These are phyloP conservation scores for Notechis scutatus DNA, from an alignment of 2,113 vertebrate species.

Conservation along the genomic window DNA sequence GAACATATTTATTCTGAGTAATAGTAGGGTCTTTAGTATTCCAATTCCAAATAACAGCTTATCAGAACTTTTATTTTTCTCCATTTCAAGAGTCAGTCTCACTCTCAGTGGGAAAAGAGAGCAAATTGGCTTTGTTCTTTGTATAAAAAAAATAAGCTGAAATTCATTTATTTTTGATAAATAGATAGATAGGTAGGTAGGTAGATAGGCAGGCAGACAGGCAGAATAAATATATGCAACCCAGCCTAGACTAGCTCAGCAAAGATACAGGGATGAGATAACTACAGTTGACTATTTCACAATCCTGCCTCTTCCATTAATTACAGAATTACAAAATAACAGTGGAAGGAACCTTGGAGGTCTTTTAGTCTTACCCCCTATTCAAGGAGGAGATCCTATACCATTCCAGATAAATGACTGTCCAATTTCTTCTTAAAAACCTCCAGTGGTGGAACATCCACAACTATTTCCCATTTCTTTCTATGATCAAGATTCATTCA, in stretches of 20 bases:
- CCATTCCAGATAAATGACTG: neutral
- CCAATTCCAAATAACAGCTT: neutral
- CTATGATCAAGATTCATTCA: neutral
- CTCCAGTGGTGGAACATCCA: neutral
- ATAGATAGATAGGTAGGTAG: accelerated
- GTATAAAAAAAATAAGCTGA: neutral
- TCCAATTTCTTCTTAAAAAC: neutral
- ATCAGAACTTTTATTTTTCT: neutral
- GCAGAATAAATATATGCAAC: too few species aligned
- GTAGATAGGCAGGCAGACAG: too few species aligned
- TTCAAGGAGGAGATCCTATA: neutral
- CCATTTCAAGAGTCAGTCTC: neutral
- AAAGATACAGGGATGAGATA: neutral
- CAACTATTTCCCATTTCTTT: neutral
- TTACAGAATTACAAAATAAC: neutral
- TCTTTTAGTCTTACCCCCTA: too few species aligned
- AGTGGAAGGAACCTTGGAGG: too few species aligned
- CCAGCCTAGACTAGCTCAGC: neutral
- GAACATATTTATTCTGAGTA: neutral
- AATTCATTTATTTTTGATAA: neutral
- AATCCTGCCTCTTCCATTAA: neutral
- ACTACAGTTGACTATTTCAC: neutral
- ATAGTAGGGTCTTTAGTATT: neutral
- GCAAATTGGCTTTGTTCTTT: neutral
- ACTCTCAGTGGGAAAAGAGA: neutral